phyloP scores from a whole-genome alignment of 2,888 invertebrate species.

The Polietes domitor region DNA sequence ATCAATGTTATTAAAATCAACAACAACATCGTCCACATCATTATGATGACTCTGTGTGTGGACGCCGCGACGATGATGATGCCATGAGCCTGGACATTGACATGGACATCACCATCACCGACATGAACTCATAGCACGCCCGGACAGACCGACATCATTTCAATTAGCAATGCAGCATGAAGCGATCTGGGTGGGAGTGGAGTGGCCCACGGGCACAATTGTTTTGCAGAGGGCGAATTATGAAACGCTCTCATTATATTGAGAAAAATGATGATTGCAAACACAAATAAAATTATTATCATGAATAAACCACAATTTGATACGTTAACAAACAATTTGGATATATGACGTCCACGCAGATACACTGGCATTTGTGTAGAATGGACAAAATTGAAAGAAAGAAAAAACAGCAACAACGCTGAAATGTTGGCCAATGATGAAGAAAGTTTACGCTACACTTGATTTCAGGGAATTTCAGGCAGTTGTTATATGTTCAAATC shows the following conservation, averaged over 20 bases:
- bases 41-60: neutral
- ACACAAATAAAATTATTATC: slow-evolving; percentile 62
- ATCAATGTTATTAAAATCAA: slow-evolving; percentile 25
- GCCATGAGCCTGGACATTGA: neutral
- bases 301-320: slow-evolving; percentile 62
- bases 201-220: neutral
- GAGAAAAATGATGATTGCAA: slow-evolving; percentile 60
- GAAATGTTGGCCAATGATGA: no score
- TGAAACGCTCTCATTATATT: slow-evolving; percentile 61
- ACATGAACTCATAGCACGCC: no score
- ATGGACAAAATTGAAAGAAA: no score
- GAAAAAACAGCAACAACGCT: no score
- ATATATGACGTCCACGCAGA: slow-evolving; percentile 48
- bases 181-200: neutral
- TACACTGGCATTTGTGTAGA: no score
- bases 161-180: slow-evolving; percentile 23
- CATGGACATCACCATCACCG: neutral
- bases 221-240: neutral
- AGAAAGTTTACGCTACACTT: neutral
- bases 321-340: slow-evolving; percentile 63
- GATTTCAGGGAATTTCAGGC: no score
- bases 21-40: neutral
- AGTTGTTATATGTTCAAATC: no score
- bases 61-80: neutral
- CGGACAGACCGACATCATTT: slow-evolving; percentile 23